phyloP scores from a whole-genome alignment of 2,888 invertebrate genomes.

The Conistra vaccinii region DNA sequence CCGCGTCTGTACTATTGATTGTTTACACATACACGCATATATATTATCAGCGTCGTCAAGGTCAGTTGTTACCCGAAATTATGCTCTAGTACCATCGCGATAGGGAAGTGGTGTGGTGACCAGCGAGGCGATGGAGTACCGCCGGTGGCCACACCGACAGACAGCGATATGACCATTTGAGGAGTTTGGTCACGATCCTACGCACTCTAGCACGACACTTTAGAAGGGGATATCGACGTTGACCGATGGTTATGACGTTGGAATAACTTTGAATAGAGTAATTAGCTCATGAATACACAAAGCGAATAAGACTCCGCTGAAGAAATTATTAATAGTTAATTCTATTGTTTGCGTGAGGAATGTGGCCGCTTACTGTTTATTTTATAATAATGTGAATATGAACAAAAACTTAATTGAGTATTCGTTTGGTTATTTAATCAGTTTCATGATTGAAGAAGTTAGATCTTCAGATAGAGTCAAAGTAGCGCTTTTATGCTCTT shows the following conservation, averaged over 20 bases:
- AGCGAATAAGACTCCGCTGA: constrained; percentile 77
- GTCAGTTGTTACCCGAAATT: constrained; percentile 74
- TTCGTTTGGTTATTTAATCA: constrained; percentile 51
- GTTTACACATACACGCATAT: constrained; percentile 83
- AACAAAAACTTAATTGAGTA: constrained; percentile 46
- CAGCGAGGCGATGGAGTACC: constrained; percentile 45
- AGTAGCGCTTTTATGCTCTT: constrained; percentile 55
- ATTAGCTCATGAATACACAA: constrained; percentile 87
- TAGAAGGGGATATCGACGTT: constrained; percentile 85
- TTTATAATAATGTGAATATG: constrained; percentile 68
- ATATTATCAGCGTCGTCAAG: constrained; percentile 74
- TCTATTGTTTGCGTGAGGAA: constrained; percentile 77
- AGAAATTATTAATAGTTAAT: constrained; percentile 79
- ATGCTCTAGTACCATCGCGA: constrained; percentile 73
- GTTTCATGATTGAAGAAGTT: constrained; percentile 36
- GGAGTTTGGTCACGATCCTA: constrained; percentile 88
- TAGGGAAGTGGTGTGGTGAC: constrained; percentile 68
- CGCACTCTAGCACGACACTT: constrained; percentile 81
- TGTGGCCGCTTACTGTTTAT: constrained; percentile 72
- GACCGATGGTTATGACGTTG: constrained; percentile 88
- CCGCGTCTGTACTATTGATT: constrained; percentile 80
- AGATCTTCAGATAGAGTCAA: constrained; percentile 60
- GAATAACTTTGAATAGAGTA: constrained; percentile 89
- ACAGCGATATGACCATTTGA: constrained; percentile 84
- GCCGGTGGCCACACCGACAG: constrained; percentile 80